Evolutionary conservation across 2,888 invertebrate genomes (phyloP).

Genomic region (Trimorus sp.): DNA sequence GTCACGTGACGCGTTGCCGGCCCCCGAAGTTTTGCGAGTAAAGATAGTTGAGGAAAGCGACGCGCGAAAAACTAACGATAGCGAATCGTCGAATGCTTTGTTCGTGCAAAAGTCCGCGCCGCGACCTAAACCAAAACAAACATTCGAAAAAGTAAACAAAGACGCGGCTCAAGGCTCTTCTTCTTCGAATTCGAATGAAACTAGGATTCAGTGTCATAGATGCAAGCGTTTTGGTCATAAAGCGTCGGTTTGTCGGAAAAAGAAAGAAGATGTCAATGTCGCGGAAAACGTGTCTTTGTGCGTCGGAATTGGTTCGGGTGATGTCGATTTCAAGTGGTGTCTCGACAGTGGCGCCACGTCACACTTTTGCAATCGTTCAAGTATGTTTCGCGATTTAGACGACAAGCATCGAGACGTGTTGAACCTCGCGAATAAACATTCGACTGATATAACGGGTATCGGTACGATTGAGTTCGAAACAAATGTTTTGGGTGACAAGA

Average conservation of each 20-base stretch:
- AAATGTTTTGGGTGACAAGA: neutral
- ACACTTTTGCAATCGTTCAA: conserved; percentile 11
- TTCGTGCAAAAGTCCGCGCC: neutral
- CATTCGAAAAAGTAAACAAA: neutral
- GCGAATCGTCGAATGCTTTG: neutral
- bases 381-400: conserved; percentile 12
- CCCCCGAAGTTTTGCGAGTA: neutral
- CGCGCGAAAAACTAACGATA: neutral
- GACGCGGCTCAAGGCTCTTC: neutral
- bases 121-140: neutral
- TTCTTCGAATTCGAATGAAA: neutral
- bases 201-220: neutral
- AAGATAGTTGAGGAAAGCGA: neutral
- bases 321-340: conserved; percentile 13
- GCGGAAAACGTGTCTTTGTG: neutral
- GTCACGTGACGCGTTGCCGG: neutral
- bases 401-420: conserved; percentile 10
- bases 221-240: conserved; percentile 1
- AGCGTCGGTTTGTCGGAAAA: neutral
- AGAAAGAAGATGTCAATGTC: neutral
- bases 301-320: neutral
- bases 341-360: conserved; percentile 35
- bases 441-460: conserved; percentile 7
- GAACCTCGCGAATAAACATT: conserved; percentile 8
- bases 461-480: neutral